Evolutionary conservation across 1,140 invertebrate species (phyloP).

Genomic region (Hycleus phaleratus): DNA sequence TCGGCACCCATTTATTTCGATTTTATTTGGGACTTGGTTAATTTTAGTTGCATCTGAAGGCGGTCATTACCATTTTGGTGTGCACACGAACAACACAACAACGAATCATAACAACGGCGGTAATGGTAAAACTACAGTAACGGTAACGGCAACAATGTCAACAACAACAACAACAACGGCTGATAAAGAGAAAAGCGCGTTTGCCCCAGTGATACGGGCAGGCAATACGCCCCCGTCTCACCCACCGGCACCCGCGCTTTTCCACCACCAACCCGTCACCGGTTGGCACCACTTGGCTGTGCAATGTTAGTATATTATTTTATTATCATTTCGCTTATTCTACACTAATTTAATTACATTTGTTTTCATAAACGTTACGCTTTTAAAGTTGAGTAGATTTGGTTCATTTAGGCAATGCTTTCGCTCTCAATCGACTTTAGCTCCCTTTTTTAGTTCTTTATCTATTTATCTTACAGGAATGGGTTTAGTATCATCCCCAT

Average conservation of each 20-base stretch:
- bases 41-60: slow-evolving; percentile 42
- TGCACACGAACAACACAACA: slow-evolving; percentile 41
- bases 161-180: slow-evolving; percentile 43
- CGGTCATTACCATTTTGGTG: slow-evolving; percentile 53
- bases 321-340: slow-evolving; percentile 26
- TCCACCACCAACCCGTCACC: slow-evolving; percentile 46
- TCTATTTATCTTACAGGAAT: slow-evolving; percentile 46
- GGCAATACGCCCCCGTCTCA: slow-evolving; percentile 46
- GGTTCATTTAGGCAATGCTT: slow-evolving; percentile 12
- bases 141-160: slow-evolving; percentile 41
- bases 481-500: slow-evolving; percentile 72
- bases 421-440: not conserved
- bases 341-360: slow-evolving; percentile 32
- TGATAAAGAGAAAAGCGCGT: slow-evolving; percentile 48
- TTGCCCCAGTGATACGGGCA: slow-evolving; percentile 51
- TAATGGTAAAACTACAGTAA: not conserved
- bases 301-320: slow-evolving; percentile 52
- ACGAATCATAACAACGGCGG: slow-evolving; percentile 37
- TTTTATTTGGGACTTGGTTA: not conserved
- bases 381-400: slow-evolving; percentile 32
- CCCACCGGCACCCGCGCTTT: slow-evolving; percentile 49
- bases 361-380: slow-evolving; percentile 31
- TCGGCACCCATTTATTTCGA: too few species aligned
- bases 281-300: slow-evolving; percentile 57
- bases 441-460: too few species aligned